Evolutionary conservation across 2,888 invertebrate species (phyloP).

Genomic region (Calameuta filiformis): DNA sequence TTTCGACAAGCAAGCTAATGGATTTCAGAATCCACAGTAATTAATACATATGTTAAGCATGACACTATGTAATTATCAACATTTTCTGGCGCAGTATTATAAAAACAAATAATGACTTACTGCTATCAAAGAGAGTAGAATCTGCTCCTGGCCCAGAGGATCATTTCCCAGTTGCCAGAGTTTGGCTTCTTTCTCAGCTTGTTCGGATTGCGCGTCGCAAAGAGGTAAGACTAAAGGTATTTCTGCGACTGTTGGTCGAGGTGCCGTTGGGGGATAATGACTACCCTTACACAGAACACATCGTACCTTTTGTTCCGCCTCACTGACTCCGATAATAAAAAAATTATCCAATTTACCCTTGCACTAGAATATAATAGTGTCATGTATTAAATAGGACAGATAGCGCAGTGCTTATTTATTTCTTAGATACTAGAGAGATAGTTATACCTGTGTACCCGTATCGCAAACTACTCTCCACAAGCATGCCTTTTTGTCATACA

Average conservation of each 20-base stretch:
- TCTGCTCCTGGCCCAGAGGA: conserved; percentile 75
- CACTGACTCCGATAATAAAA: conserved; percentile 82
- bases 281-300: conserved; percentile 91
- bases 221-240: conserved; percentile 81
- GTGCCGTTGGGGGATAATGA: conserved; percentile 86
- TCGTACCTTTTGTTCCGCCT: conserved; percentile 80
- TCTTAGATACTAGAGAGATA: not conserved
- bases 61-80: not conserved
- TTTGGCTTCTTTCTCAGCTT: conserved; percentile 83
- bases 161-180: conserved; percentile 75
- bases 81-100: not conserved
- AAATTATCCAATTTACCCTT: conserved; percentile 79
- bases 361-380: conserved; percentile 59
- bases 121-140: conserved; percentile 90
- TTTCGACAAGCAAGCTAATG: conserved; percentile 83
- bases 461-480: conserved; percentile 88
- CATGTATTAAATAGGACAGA: not conserved
- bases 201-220: conserved; percentile 83
- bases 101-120: conserved; percentile 69
- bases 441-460: conserved; percentile 75
- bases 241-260: conserved; percentile 85
- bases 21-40: conserved; percentile 17
- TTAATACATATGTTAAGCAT: not conserved
- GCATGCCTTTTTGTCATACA: conserved; percentile 76
- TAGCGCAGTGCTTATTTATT: not conserved